Evolutionary conservation across 2,797 vertebrate genomes (phyloP).

Genomic region (Scomberomorus guttatus): DNA sequence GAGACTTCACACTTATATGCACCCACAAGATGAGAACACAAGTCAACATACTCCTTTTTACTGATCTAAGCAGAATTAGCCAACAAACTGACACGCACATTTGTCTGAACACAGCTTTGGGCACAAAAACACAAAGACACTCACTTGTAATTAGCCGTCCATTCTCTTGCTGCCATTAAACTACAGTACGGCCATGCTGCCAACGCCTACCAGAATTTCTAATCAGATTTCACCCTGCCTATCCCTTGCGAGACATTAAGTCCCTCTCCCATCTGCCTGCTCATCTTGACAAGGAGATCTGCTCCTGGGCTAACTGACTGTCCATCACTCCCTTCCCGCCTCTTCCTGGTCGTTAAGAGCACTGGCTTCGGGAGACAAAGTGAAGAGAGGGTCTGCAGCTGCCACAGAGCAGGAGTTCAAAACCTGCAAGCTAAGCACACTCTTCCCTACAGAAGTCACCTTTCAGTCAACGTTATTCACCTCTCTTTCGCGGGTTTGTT

Average conservation of each 20-base stretch:
- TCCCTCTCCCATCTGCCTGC: slow-evolving; percentile 73
- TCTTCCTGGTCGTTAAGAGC: slow-evolving; percentile 30
- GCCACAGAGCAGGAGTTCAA: slow-evolving; percentile 38
- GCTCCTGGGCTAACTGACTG: slow-evolving; percentile 36
- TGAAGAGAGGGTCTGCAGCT: slow-evolving; percentile 28
- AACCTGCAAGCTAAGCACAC: slow-evolving; percentile 21
- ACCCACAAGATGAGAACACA: slow-evolving; percentile 19
- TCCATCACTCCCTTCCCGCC: slow-evolving; percentile 8
- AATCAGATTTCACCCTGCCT: slow-evolving; percentile 72
- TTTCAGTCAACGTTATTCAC: slow-evolving; percentile 30
- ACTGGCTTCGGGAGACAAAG: slow-evolving; percentile 35
- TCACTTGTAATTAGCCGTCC: slow-evolving; percentile 29
- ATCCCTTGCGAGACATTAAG: slow-evolving; percentile 69
- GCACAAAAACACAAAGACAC: slow-evolving; percentile 12
- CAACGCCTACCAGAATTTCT: slow-evolving; percentile 63
- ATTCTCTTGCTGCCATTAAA: slow-evolving; percentile 33
- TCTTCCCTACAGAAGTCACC: slow-evolving; percentile 14
- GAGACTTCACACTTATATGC: slow-evolving; percentile 29
- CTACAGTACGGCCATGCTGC: slow-evolving; percentile 36
- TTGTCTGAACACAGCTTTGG: slow-evolving; percentile 21
- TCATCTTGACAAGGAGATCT: slow-evolving; percentile 50
- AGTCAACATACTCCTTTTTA: slow-evolving; percentile 1
- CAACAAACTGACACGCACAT: slow-evolving; percentile 5
- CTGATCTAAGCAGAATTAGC: slow-evolving; percentile 16
- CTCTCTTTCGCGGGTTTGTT: slow-evolving; percentile 26